These are phyloP conservation scores for Temnothorax nylanderi DNA, from an alignment of 1,140 invertebrate species.

Conservation along the genomic window DNA sequence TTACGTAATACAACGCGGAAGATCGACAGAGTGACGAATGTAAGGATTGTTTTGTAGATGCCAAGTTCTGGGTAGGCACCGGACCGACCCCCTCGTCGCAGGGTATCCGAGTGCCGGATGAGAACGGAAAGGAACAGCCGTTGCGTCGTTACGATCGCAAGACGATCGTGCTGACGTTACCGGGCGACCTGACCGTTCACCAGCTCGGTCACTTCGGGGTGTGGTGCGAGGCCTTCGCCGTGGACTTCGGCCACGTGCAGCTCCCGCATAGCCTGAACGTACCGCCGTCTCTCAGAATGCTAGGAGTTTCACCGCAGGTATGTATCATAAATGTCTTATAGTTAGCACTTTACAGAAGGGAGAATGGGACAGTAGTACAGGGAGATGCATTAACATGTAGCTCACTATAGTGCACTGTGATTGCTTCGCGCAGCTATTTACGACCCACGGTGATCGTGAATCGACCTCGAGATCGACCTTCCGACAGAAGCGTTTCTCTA, in stretches of 20 bases:
- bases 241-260: conserved; percentile 95
- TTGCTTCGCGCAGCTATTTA: background rate
- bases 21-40: background rate
- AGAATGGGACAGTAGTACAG: background rate
- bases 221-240: conserved; percentile 95
- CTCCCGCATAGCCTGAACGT: conserved; percentile 92
- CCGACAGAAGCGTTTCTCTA: background rate
- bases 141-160: conserved; percentile 93
- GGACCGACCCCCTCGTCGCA: conserved; percentile 92
- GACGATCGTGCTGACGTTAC: conserved; percentile 94
- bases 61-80: conserved; percentile 95
- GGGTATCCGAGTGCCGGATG: conserved; percentile 93
- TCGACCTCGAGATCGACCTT: background rate
- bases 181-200: conserved; percentile 88
- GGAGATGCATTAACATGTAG: conserved; percentile 11
- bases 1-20: background rate
- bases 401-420: background rate
- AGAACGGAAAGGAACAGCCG: conserved; percentile 94
- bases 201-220: conserved; percentile 93
- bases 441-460: background rate
- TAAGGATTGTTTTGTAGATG: conserved; percentile 87
- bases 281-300: conserved; percentile 96
- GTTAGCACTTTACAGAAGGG: background rate
- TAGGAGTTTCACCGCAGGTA: conserved; percentile 97
- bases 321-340: conserved; percentile 78